Evolutionary conservation across 1,140 invertebrate species (phyloP), one percentile per base, ranked within the genome.

Genomic region (Berghia stephanieae): DNA sequence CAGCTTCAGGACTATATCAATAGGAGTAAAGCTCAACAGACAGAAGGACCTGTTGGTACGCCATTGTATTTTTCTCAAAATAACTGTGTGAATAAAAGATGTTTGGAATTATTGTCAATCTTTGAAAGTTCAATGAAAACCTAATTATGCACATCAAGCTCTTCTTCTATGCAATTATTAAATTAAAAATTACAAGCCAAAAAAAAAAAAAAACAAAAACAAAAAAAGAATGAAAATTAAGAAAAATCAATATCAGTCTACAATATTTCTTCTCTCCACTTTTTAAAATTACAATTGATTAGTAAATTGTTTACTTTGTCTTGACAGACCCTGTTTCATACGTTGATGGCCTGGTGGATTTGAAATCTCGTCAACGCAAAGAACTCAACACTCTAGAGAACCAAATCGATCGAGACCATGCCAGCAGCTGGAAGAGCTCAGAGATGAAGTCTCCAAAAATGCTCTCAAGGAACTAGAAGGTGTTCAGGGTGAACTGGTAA

Each of bases 1-100:
- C 83, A 86, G 60, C 24, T 83, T 36, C 71, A 83, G 16, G 82
- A 85, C 34, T 85, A 82, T 52, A 74, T 83, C 13, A 83, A 80
- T 38, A 82, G 77, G 72, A 83, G 63, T 80, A 77, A 79, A 73
- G 76, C 82, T 40, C 79, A 82, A 36, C 83, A 87, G 72, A 78
- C 84, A 69, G 81, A 86, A 34, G 81, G 81, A 31, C 83, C 83
- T n/a, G 79, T 86, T n/a, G 86, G 86, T 87, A 77, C 68, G 81
- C 73, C 8, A 36, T 52, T 24, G 40, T 71, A 31, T 42, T 4
- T 34, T 8, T 70, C 21, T 40, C n/a, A n/a, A n/a, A n/a, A n/a
- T n/a, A n/a, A n/a, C n/a, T n/a, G n/a, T n/a, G n/a, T n/a, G n/a
- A n/a, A n/a, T n/a, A n/a, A n/a, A n/a, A n/a, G n/a, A n/a, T n/a